Evolutionary conservation across 92 coral and sea anemone genomes (phyloP).

Genomic region (Phenganax marumi): DNA sequence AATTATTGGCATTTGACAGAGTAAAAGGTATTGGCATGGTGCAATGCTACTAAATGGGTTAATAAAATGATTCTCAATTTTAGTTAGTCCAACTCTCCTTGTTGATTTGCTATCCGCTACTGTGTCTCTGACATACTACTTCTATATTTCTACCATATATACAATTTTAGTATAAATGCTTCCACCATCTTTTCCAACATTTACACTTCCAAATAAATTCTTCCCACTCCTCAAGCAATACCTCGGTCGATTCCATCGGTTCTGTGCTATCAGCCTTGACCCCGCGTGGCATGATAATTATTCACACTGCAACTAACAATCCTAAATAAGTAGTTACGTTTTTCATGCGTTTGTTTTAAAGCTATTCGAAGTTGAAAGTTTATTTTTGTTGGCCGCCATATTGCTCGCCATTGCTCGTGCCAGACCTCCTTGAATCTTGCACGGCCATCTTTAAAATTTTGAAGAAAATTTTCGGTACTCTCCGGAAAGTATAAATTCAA

Average conservation of each 20-base stretch:
- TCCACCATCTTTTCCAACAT: neutral
- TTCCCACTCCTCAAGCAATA: constrained; percentile 22
- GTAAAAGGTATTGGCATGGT: too few species aligned
- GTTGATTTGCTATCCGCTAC: too few species aligned
- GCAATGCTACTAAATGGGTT: too few species aligned
- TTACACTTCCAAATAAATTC: neutral
- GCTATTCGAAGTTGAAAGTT: neutral
- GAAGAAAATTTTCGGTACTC: too few species aligned
- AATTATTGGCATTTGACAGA: neutral
- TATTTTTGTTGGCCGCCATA: constrained; percentile 15
- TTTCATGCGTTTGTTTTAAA: neutral
- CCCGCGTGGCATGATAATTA: constrained; percentile 84
- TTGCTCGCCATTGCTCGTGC: constrained; percentile 25
- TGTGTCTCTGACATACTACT: too few species aligned
- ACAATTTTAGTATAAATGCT: too few species aligned
- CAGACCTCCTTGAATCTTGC: constrained; percentile 9
- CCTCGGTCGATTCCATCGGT: constrained; percentile 87
- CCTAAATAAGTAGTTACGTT: neutral
- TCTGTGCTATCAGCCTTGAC: constrained; percentile 82
- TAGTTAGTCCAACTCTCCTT: too few species aligned
- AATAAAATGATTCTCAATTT: too few species aligned
- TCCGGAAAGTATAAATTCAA: too few species aligned
- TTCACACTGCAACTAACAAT: neutral
- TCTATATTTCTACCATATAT: too few species aligned
- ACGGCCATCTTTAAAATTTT: neutral